Evolutionary conservation across 2,113 vertebrate species (phyloP).

Genomic region (Hyperopisus bebe): DNA sequence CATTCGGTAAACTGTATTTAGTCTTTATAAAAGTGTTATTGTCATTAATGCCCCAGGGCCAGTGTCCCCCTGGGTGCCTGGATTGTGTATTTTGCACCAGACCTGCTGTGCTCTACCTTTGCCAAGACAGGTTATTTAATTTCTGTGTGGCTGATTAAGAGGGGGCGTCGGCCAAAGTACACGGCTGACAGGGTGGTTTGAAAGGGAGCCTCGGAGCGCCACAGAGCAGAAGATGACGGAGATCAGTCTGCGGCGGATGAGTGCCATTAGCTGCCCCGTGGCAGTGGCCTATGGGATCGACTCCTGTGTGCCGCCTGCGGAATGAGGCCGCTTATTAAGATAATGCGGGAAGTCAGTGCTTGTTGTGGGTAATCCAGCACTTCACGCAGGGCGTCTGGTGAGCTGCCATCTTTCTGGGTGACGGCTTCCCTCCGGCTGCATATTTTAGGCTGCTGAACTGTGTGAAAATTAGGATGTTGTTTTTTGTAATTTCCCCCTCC

Average conservation of each 20-base stretch:
- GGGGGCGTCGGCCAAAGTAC: background rate
- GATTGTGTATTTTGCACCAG: background rate
- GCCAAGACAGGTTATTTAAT: background rate
- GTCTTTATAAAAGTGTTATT: background rate
- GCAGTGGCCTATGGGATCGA: constrained; percentile 24
- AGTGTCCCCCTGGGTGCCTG: background rate
- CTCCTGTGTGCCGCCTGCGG: constrained; percentile 33
- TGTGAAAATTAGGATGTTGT: constrained; percentile 32
- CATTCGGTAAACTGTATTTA: background rate
- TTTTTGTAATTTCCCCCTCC: constrained; percentile 35
- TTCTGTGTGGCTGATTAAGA: background rate
- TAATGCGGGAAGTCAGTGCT: constrained; percentile 54
- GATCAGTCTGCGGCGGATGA: background rate
- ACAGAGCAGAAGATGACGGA: background rate
- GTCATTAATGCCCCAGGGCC: background rate
- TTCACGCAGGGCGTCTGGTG: constrained; percentile 28
- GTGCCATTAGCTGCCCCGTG: background rate
- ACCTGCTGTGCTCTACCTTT: background rate
- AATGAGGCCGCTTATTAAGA: constrained; percentile 57
- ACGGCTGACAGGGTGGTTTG: too few species aligned
- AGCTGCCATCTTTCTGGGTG: constrained; percentile 28
- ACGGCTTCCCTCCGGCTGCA: constrained; percentile 32
- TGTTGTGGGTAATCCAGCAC: constrained; percentile 46
- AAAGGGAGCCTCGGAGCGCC: background rate
- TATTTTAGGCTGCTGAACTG: background rate